Evolutionary conservation across 1,140 invertebrate species (phyloP).

Genomic region (Sarcophaga bullata): DNA sequence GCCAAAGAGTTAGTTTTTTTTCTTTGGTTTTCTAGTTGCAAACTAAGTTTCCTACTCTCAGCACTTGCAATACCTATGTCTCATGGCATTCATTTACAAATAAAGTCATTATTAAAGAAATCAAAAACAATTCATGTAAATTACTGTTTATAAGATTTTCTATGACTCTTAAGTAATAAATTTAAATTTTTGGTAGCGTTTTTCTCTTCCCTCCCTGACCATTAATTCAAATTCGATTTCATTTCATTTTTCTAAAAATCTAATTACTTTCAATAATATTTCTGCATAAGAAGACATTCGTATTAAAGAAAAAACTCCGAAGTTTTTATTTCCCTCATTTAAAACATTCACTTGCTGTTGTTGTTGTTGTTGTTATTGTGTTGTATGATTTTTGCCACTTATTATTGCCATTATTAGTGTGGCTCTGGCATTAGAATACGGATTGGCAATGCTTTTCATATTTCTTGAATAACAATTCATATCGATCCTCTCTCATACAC

Average conservation of each 20-base stretch:
- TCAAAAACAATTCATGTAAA: too few species aligned
- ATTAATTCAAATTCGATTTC: too few species aligned
- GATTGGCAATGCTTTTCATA: neutral
- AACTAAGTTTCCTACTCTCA: too few species aligned
- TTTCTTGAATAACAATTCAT: neutral
- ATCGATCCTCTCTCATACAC: slow-evolving; percentile 30
- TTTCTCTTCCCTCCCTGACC: too few species aligned
- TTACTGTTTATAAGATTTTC: too few species aligned
- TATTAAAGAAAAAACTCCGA: neutral
- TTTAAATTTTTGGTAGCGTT: too few species aligned
- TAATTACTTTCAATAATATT: slow-evolving; percentile 19
- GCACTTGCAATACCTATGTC: too few species aligned
- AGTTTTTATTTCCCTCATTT: neutral
- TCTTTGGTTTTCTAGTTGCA: neutral
- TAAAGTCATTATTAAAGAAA: neutral
- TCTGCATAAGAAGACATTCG: neutral
- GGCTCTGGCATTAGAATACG: neutral
- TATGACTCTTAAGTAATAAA: too few species aligned
- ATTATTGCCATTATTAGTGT: neutral
- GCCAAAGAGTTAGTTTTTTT: slow-evolving; percentile 14
- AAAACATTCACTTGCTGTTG: slow-evolving; percentile 18
- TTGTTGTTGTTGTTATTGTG: too few species aligned
- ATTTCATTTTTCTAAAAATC: neutral
- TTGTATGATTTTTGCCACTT: neutral
- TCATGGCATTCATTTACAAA: neutral